Evolutionary conservation across 2,113 vertebrate genomes (phyloP).

Genomic region (Euleptes europaea): DNA sequence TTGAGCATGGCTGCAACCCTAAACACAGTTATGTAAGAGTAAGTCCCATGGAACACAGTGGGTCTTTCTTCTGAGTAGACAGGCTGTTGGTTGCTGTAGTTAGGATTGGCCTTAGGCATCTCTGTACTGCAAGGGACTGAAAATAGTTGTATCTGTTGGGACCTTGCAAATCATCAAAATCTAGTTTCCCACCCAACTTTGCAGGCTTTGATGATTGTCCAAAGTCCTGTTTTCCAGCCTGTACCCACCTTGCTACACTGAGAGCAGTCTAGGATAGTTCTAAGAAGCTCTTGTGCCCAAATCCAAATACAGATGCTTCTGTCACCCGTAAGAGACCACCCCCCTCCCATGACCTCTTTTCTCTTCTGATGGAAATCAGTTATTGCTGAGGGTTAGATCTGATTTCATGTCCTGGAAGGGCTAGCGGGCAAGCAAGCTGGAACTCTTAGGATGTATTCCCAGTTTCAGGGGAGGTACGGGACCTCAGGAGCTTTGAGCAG

Average conservation of each 20-base stretch:
- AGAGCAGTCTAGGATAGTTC: background rate
- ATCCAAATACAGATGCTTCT: too few relatives aligned
- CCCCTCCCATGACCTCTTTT: background rate
- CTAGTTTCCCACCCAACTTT: background rate
- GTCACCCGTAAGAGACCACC: background rate
- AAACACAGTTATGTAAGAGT: too few relatives aligned
- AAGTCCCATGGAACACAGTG: too few relatives aligned
- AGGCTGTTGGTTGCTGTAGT: too few relatives aligned
- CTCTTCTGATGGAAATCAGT: background rate
- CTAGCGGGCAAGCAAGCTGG: background rate
- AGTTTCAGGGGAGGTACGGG: background rate
- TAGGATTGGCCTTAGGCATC: background rate
- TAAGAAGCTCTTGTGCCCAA: background rate
- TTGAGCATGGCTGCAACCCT: background rate
- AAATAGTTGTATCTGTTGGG: background rate
- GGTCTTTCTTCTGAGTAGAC: too few relatives aligned
- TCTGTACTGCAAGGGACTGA: background rate
- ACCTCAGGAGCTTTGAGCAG: background rate
- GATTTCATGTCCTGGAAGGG: background rate
- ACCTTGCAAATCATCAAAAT: background rate
- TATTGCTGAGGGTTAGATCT: background rate
- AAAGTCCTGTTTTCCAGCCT: background rate
- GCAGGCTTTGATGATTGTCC: background rate
- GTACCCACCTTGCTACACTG: too few relatives aligned
- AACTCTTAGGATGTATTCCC: background rate